Evolutionary conservation across 2,888 invertebrate genomes (phyloP), one percentile per base, ranked within the genome.

Genomic region (Steromphala cineraria): DNA sequence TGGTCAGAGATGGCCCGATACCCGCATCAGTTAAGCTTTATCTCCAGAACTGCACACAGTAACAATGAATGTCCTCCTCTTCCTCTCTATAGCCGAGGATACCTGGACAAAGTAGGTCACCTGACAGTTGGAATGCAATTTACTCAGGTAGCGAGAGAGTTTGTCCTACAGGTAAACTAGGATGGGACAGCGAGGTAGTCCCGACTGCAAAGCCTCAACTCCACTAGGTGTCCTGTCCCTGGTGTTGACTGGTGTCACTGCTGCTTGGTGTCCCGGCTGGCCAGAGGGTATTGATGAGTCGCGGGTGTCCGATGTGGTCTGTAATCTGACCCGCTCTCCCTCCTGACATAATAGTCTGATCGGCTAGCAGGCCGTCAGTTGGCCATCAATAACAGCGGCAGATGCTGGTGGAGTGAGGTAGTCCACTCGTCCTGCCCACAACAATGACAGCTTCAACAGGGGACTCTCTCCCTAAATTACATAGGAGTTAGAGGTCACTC

Each of bases 11-110:
- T 55, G 36, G 46, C 53, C 46, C 75, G 46, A 67, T 77, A 53
- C 53, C 19, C 28, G 67, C 76, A 21, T 71, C 53, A 46, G 77
- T 40, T 71, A 21, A 24, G 80, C 10, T 80, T 77, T 62, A 62
- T 71, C 80, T 71, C 67, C 67, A 80, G 53, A 67, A 80, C 24
- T 62, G 28, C 62, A 62, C 62, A 62, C 62, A 15, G 28, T 28
- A 62, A 62, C 62, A 62, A 62, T 62, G 62, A 62, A 24, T 28
- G 28, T 62, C n/a, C 28, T 62, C 62, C 62, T 62, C 62, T 28
- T 62, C 62, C 62, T 62, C 28, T 28, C 62, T 62, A 62, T 62
- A 24, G 62, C 62, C 62, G 62, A 62, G 62, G 62, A 62, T 62
- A 62, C 62, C 62, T 62, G 62, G 13, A 28, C 28, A 62, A 62